Conservation (phyloP, 1,140 invertebrate species). For the Drosophila arawakana region DNA sequence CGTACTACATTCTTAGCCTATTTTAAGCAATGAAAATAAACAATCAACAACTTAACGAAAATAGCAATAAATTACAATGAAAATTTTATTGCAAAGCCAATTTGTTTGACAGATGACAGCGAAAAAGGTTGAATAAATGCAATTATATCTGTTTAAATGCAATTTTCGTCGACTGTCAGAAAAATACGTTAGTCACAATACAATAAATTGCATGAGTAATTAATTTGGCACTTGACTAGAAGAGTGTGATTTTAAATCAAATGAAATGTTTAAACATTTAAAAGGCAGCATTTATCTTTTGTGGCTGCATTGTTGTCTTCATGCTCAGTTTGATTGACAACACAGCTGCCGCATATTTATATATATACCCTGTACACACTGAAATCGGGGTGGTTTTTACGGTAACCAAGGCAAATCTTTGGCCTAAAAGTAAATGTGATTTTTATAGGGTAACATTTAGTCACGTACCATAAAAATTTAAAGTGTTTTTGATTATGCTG, state of each 20-base stretch:
- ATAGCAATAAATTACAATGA: slow-evolving; percentile 16
- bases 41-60: slow-evolving; percentile 1
- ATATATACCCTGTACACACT: background rate
- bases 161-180: slow-evolving; percentile 67
- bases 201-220: slow-evolving; percentile 41
- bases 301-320: slow-evolving; percentile 52
- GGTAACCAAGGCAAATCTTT: background rate
- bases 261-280: slow-evolving; percentile 55
- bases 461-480: background rate
- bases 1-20: background rate
- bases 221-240: slow-evolving; percentile 42
- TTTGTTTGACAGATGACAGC: slow-evolving; percentile 24
- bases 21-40: background rate
- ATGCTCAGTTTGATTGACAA: slow-evolving; percentile 57
- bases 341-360: slow-evolving; percentile 59
- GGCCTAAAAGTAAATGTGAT: background rate
- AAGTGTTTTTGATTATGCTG: slow-evolving; percentile 47
- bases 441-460: background rate
- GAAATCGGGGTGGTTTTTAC: no score
- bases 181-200: slow-evolving; percentile 66
- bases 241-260: slow-evolving; percentile 21
- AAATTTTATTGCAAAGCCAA: slow-evolving; percentile 7
- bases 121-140: slow-evolving; percentile 17
- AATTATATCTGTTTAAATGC: slow-evolving; percentile 57
- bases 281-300: slow-evolving; percentile 60